These are phyloP conservation scores for Achlya flavicornis DNA, from an alignment of 2,888 invertebrate genomes.

Conservation along the genomic window DNA sequence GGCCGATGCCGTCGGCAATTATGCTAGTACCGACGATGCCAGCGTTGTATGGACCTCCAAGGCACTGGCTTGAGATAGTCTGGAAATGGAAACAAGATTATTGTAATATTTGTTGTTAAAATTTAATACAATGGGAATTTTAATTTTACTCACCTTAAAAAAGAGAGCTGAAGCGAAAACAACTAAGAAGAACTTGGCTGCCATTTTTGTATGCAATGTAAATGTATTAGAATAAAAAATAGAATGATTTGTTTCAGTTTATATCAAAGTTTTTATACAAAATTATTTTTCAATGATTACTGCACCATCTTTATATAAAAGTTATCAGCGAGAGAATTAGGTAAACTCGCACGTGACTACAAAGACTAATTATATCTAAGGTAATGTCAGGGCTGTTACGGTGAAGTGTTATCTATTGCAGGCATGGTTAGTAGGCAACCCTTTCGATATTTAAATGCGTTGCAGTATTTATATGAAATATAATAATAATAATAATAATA, in stretches of 20 bases:
- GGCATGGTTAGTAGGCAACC: not conserved
- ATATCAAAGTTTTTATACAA: not conserved
- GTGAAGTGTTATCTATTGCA: not conserved
- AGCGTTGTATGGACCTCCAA: conserved; percentile 31
- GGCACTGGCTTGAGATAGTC: conserved; percentile 25
- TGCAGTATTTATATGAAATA: no score
- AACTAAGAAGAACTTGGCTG: conserved; percentile 21
- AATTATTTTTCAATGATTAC: not conserved
- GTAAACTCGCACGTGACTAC: not conserved
- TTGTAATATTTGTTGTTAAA: no score
- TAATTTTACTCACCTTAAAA: not conserved
- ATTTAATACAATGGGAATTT: no score
- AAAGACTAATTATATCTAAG: not conserved
- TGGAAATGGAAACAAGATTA: not conserved
- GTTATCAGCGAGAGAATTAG: not conserved
- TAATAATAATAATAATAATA: no score
- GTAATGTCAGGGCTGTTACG: not conserved
- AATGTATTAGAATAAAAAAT: not conserved
- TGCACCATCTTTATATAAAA: not conserved
- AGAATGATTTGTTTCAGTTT: not conserved
- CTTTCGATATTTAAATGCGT: not conserved
- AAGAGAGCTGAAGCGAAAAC: conserved; percentile 26
- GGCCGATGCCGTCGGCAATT: conserved; percentile 15
- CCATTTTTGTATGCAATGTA: conserved; percentile 16
- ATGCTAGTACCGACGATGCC: conserved; percentile 13